A percentile compares a stretch with the other conserved stretches of the same genome.
Conservation (phyloP, 1,140 invertebrate genomes). For the Drosophila yakuba region DNA sequence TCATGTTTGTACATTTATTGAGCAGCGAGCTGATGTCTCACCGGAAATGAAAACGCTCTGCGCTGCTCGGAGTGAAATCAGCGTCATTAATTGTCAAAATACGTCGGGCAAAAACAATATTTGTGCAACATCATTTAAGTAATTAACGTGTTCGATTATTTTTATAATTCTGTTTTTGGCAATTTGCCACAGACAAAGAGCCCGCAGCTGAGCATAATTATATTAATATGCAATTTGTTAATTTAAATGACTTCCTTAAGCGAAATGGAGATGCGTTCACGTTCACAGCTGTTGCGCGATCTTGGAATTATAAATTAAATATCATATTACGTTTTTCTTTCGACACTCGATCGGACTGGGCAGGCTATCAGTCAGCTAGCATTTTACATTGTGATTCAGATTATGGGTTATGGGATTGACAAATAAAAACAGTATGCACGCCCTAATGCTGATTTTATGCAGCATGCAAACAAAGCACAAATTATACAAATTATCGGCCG, state of each 20-base stretch:
- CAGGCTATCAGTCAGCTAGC: constrained; percentile 30
- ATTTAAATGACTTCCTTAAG: constrained; percentile 47
- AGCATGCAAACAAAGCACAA: constrained; percentile 39
- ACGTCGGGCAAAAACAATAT: constrained; percentile 34
- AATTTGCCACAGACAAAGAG: constrained; percentile 14
- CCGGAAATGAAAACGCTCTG: constrained; percentile 58
- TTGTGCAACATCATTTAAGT: constrained; percentile 74
- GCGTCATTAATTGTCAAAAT: constrained; percentile 74
- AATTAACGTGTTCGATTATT: constrained; percentile 65
- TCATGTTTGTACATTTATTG: constrained; percentile 22
- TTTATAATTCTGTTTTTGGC: constrained; percentile 31
- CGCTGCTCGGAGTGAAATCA: constrained; percentile 64
- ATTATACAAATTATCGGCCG: constrained; percentile 70
- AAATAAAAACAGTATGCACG: constrained; percentile 22
- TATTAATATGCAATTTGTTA: constrained; percentile 53
- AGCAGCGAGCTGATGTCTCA: constrained; percentile 42
- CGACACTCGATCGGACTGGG: constrained; percentile 12
- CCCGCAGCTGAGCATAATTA: constrained; percentile 42
- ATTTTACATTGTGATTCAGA: constrained; percentile 22
- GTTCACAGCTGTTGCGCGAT: constrained; percentile 24
- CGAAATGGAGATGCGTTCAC: constrained; percentile 2
- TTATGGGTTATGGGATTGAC: neutral
- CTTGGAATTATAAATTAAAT: constrained; percentile 1
- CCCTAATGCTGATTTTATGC: constrained; percentile 64
- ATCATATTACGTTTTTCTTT: constrained; percentile 1